Conservation (phyloP, 2,113 vertebrate species). For the Calcarius ornatus region DNA sequence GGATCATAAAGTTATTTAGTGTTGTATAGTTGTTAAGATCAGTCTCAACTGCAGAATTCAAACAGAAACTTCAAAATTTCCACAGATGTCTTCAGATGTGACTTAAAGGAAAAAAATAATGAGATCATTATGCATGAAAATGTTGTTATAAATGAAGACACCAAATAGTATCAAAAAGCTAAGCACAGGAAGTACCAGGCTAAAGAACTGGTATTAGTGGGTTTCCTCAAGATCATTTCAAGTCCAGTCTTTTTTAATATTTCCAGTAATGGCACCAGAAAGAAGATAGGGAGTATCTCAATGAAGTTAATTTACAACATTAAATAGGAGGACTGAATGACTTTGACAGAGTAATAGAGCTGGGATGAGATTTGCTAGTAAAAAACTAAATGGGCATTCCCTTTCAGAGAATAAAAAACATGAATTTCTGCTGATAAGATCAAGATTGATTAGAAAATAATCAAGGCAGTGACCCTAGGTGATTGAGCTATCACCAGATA, state of each 20-base stretch:
- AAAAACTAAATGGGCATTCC: background rate
- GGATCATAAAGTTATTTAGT: background rate
- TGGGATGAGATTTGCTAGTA: background rate
- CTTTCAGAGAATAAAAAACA: background rate
- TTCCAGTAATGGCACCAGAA: background rate
- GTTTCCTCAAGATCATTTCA: background rate
- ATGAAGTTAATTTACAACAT: background rate
- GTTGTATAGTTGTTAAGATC: background rate
- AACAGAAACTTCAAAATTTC: background rate
- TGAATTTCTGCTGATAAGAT: background rate
- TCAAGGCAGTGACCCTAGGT: background rate
- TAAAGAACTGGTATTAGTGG: background rate
- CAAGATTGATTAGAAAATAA: background rate
- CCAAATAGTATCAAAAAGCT: background rate
- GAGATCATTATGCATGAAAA: background rate
- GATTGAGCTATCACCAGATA: background rate
- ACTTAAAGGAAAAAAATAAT: background rate
- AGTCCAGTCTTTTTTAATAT: background rate
- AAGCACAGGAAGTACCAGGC: background rate
- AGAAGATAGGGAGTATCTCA: background rate
- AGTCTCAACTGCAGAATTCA: background rate
- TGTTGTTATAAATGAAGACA: background rate
- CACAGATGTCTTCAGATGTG: background rate
- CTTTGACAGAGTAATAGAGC: background rate
- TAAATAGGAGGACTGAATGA: background rate